These are phyloP conservation scores for Phylloscopus whistleri DNA, from an alignment of 2,113 vertebrate species.

Conservation along the genomic window DNA sequence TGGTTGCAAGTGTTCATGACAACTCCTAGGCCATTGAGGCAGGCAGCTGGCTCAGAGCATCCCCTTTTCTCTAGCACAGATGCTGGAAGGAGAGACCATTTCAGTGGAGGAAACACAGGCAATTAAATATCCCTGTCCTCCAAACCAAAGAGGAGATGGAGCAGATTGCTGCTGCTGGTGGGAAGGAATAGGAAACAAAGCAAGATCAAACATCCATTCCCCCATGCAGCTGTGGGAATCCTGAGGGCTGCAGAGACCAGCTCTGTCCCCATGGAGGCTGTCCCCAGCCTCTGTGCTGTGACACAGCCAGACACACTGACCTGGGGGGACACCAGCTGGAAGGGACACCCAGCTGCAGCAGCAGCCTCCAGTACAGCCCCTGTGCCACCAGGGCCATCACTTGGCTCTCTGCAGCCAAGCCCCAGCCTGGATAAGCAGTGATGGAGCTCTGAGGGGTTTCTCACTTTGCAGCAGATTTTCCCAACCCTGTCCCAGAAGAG, in stretches of 20 bases:
- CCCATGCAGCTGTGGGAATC: accelerated
- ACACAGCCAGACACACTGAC: background rate
- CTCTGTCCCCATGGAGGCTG: background rate
- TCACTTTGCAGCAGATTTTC: background rate
- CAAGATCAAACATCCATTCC: background rate
- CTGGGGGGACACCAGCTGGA: background rate
- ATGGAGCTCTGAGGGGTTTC: background rate
- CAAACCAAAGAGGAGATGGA: accelerated
- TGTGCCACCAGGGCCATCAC: background rate
- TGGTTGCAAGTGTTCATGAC: background rate
- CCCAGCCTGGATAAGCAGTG: background rate
- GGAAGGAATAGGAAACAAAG: background rate
- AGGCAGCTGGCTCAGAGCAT: background rate
- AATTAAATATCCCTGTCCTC: background rate
- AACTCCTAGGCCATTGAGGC: background rate
- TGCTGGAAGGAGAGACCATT: background rate
- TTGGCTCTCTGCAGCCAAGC: background rate
- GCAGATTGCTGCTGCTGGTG: background rate
- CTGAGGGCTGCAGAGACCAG: background rate
- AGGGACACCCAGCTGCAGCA: background rate
- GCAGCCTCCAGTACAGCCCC: background rate
- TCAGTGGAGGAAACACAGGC: accelerated
- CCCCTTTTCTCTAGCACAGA: background rate
- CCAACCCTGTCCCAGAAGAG: background rate
- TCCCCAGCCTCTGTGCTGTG: accelerated